Base-by-base conservation (phyloP, 2,888 invertebrate species). In the Aproaerema taeniolella region DNA sequence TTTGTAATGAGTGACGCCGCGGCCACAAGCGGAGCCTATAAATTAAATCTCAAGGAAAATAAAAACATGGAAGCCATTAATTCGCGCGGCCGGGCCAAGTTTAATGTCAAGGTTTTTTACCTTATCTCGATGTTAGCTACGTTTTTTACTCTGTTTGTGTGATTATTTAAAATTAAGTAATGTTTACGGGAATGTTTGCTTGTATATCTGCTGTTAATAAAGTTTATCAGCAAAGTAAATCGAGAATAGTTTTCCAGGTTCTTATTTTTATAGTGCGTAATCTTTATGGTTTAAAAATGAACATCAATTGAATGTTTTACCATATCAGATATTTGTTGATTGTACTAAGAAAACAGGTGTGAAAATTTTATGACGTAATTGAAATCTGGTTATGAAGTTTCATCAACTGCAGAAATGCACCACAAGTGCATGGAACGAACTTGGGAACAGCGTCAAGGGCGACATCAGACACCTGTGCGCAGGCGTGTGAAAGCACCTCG, bases 21-120 rank as follows among this genome's bases (percentile, higher is more conserved):
- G 67, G 69, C 67, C 67, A 67, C 76, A 69, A 76, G 66, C 78
- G 60, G 63, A 67, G 76, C 64, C 74, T 75, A 83, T 86, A 83
- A 86, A 86, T 86, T 83, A 82, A 81, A 83, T 82, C 85, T 86
- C 81, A 80, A 83, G 85, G 82, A 83, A 83, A 83, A 83, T 83
- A 82, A 85, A 86, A 85, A 85, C 86, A 77, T 82, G 82, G 85
- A 85, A 83, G 81, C 80, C 79, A 86, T 86, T 86, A 83, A 83
- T 86, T 85, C 81, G 85, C 85, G 78, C 82, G 71, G 77, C 71
- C 74, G 74, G 78, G 82, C 81, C 85, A 85, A 85, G 85, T 85
- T 85, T 82, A 86, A 86, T 86, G 86, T 86, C 86, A 86, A 86
- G 86, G 86, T 79, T 83, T 70, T 66, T 77, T 72, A 75, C 68